These are phyloP conservation scores for Columba janthina DNA, from an alignment of 2,113 vertebrate genomes.

Conservation along the genomic window DNA sequence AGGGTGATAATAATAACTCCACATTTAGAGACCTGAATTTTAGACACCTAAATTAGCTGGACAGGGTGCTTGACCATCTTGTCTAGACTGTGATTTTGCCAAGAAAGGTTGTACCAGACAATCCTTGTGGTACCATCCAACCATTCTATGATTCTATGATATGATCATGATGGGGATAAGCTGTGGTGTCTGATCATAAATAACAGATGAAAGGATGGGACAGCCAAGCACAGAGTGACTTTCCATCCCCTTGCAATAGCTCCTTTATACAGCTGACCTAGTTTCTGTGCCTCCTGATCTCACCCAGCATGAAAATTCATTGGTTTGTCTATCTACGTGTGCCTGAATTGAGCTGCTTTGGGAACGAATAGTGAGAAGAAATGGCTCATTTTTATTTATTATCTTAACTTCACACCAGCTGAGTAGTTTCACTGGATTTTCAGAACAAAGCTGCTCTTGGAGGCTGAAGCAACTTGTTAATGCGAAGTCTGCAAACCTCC, in stretches of 20 bases:
- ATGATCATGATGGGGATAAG: neutral
- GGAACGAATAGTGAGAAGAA: neutral
- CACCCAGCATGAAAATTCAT: neutral
- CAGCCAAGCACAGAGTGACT: neutral
- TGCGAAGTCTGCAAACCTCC: neutral
- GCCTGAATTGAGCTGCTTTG: neutral
- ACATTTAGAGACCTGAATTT: neutral
- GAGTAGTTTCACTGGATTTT: neutral
- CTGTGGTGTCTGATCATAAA: neutral
- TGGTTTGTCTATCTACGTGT: fast-evolving
- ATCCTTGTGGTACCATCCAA: too few species aligned
- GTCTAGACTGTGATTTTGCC: too few species aligned
- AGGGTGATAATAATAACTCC: neutral
- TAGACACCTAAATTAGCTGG: neutral
- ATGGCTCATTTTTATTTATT: neutral
- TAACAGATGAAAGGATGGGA: neutral
- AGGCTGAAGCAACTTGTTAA: neutral
- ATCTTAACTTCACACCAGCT: neutral
- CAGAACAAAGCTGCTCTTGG: neutral
- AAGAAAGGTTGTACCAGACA: too few species aligned
- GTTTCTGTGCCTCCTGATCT: neutral
- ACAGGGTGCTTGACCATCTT: too few species aligned
- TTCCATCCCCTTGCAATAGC: fast-evolving
- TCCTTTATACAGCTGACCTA: neutral
- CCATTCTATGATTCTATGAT: too few species aligned